Conservation (phyloP, 37 sponge, comb jelly and placozoan genomes). For the Axinella damicornis region DNA sequence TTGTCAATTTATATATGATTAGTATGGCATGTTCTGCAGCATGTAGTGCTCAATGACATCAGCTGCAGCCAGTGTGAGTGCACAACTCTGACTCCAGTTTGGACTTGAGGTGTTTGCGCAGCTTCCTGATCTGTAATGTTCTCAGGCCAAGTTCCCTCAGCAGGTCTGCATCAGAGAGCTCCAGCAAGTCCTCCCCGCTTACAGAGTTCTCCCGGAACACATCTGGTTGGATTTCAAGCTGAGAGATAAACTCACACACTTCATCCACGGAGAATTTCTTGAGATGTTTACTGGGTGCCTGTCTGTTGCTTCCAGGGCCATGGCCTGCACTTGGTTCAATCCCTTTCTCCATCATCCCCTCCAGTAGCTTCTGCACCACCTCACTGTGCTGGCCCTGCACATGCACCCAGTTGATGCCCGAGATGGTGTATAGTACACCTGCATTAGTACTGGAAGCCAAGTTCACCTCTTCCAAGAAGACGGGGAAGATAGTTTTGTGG, state of each 20-base stretch:
- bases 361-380: too few species aligned
- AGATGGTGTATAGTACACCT: slow-evolving; percentile 69
- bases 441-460: slow-evolving; percentile 30
- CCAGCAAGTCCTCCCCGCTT: background rate
- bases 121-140: background rate
- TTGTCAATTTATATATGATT: too few species aligned
- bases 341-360: too few species aligned
- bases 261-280: background rate
- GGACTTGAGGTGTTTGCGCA: background rate
- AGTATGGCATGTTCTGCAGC: too few species aligned
- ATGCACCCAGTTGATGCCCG: slow-evolving; percentile 65
- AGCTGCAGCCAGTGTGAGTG: too few species aligned
- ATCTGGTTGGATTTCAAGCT: background rate
- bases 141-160: background rate
- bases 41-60: too few species aligned
- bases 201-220: background rate
- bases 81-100: too few species aligned
- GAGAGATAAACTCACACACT: background rate
- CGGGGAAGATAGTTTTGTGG: slow-evolving; percentile 54
- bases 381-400: background rate
- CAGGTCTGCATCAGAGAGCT: background rate
- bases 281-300: too few species aligned
- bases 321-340: too few species aligned
- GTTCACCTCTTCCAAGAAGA: slow-evolving; percentile 53
- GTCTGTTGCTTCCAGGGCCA: too few species aligned